phyloP scores from a whole-genome alignment of 2,797 vertebrate genomes.

The Poeciliopsis infans region DNA sequence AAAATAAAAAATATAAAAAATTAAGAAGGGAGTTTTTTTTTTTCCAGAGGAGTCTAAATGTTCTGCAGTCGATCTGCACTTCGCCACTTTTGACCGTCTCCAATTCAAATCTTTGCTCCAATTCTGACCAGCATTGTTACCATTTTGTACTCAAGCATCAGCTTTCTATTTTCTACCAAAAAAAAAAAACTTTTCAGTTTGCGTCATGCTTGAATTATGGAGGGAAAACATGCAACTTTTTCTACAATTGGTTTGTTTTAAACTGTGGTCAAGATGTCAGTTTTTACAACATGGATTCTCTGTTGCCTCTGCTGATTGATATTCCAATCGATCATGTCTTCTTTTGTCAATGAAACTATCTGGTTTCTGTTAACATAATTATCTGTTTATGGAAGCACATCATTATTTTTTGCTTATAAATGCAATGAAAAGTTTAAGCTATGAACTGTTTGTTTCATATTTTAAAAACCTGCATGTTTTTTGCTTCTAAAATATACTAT shows the following conservation, averaged over 20 bases:
- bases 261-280: background rate
- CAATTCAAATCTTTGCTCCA: background rate
- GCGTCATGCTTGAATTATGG: background rate
- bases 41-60: background rate
- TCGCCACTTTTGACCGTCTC: background rate
- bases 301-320: background rate
- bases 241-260: background rate
- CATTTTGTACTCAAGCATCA: background rate
- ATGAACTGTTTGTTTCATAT: background rate
- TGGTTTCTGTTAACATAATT: background rate
- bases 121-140: background rate
- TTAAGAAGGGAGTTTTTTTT: too few relatives aligned
- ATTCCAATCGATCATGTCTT: background rate
- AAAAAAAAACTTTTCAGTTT: background rate
- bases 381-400: background rate
- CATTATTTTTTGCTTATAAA: background rate
- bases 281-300: background rate
- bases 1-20: too few relatives aligned
- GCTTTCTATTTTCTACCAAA: background rate
- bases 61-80: background rate
- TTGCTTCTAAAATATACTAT: background rate
- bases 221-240: background rate
- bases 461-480: background rate
- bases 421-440: background rate
- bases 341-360: background rate